Evolutionary conservation across 2,888 invertebrate species (phyloP).

Genomic region (Ectropis crepuscularia): DNA sequence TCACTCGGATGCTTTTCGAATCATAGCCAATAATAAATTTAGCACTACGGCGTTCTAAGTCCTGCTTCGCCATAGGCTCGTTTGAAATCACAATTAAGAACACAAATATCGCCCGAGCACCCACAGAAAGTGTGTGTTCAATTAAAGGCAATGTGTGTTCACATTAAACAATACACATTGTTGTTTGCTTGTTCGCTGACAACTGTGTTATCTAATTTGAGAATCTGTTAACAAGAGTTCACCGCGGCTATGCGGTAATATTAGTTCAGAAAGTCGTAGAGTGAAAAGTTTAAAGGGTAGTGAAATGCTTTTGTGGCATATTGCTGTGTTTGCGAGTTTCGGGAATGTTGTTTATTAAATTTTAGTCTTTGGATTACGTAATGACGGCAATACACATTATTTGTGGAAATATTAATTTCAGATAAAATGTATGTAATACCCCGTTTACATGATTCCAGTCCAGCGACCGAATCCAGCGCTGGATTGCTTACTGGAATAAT

Average conservation of each 20-base stretch:
- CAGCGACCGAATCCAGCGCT: no score
- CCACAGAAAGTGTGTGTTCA: conserved; percentile 26
- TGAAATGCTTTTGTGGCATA: conserved; percentile 18
- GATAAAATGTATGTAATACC: no score
- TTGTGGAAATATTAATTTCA: no score
- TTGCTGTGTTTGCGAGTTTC: conserved; percentile 7
- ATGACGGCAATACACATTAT: no score
- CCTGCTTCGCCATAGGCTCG: no score
- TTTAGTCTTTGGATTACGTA: no score
- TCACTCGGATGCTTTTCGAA: no score
- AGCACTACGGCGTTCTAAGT: no score
- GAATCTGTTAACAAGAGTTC: conserved; percentile 34
- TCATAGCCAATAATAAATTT: no score
- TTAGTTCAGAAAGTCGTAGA: conserved; percentile 29
- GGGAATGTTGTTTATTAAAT: neutral
- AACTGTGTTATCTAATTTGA: conserved; percentile 40
- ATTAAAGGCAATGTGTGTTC: conserved; percentile 27
- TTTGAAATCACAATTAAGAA: conserved; percentile 15
- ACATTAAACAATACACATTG: conserved; percentile 33
- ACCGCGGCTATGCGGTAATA: conserved; percentile 24
- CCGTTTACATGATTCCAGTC: no score
- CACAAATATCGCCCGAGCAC: conserved; percentile 15
- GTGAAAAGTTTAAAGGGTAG: conserved; percentile 28
- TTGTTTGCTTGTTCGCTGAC: conserved; percentile 33
- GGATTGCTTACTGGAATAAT: no score